Evolutionary conservation across 2,113 vertebrate species (phyloP).

Genomic region (Polypterus bichir): DNA sequence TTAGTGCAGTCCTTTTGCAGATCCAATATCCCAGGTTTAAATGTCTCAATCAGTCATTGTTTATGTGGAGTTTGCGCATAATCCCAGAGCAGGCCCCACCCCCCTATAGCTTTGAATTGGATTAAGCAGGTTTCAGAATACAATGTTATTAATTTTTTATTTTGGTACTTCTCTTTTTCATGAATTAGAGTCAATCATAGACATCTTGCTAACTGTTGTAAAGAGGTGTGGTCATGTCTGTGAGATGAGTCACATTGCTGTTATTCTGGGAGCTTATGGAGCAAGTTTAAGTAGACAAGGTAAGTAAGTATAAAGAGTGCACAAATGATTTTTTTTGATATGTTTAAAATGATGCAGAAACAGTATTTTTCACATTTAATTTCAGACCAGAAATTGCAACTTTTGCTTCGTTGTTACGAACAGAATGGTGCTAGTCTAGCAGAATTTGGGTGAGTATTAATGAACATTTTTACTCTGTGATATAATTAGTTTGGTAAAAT

Average conservation of each 20-base stretch:
- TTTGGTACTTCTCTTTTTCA: too few species aligned
- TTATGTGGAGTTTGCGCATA: too few species aligned
- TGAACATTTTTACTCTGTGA: constrained; percentile 21
- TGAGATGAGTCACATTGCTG: constrained; percentile 62
- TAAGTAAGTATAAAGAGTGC: constrained; percentile 22
- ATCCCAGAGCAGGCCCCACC: too few species aligned
- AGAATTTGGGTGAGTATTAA: constrained; percentile 48
- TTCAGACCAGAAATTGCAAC: constrained; percentile 80
- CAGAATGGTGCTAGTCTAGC: constrained; percentile 65
- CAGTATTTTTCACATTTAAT: constrained; percentile 13
- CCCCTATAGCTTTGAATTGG: too few species aligned
- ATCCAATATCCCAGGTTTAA: too few species aligned
- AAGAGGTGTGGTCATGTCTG: constrained; percentile 62
- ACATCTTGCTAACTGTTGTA: constrained; percentile 63
- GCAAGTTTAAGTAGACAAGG: constrained; percentile 67
- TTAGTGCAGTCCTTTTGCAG: too few species aligned
- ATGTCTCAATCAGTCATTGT: too few species aligned
- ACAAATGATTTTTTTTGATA: too few species aligned
- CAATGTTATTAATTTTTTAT: too few species aligned
- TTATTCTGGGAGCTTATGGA: constrained; percentile 79
- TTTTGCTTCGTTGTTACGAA: constrained; percentile 80
- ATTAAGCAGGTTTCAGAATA: too few species aligned
- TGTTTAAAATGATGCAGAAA: background rate
- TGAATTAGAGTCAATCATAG: constrained; percentile 45
- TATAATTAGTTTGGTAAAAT: too few species aligned